These are phyloP conservation scores for Drosophila mercatorum DNA, from an alignment of 2,888 invertebrate genomes.

Conservation along the genomic window DNA sequence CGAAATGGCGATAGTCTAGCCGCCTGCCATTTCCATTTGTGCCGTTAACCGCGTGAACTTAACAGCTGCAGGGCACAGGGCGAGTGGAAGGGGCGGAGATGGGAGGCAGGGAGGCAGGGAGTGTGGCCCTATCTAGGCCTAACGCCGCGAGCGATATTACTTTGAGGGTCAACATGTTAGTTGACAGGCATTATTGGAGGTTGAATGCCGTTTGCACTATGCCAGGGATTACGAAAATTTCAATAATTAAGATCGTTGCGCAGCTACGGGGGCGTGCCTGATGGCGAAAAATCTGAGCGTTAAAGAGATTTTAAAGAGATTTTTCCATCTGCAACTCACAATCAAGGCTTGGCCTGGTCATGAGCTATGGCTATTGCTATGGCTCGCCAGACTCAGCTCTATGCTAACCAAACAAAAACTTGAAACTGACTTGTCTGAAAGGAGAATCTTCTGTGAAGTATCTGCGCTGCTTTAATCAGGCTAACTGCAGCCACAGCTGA, in stretches of 20 bases:
- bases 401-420: too few relatives aligned
- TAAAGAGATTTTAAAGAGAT: too few relatives aligned
- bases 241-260: constrained; percentile 27
- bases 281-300: background rate
- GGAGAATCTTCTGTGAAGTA: too few relatives aligned
- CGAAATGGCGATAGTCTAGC: constrained; percentile 51
- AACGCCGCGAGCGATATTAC: background rate
- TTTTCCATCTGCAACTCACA: too few relatives aligned
- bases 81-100: background rate
- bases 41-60: constrained; percentile 58
- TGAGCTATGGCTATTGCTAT: too few relatives aligned
- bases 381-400: too few relatives aligned
- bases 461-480: too few relatives aligned
- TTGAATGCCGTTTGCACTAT: constrained; percentile 25
- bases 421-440: too few relatives aligned
- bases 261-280: background rate
- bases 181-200: constrained; percentile 29
- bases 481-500: too few relatives aligned
- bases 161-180: constrained; percentile 44
- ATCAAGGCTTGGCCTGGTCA: too few relatives aligned
- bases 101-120: background rate
- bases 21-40: constrained; percentile 53
- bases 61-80: constrained; percentile 35
- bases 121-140: background rate
- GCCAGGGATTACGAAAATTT: constrained; percentile 25